Conservation (phyloP, 1,140 invertebrate genomes). For the Myzus persicae region DNA sequence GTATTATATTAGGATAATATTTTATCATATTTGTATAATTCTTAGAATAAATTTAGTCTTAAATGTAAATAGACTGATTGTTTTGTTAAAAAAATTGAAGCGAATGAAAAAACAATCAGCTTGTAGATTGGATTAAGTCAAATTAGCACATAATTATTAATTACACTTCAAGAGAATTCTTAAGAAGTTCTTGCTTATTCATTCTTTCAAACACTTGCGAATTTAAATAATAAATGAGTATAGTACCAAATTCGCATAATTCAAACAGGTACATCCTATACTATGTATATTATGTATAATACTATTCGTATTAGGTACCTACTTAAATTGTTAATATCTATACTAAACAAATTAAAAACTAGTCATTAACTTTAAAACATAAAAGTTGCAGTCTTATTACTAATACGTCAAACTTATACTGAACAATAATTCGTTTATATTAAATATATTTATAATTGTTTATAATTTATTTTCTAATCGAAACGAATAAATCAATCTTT, state of each 20-base stretch:
- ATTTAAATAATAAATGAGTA: slow-evolving; percentile 1
- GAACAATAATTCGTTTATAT: not conserved
- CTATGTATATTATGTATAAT: too few relatives aligned
- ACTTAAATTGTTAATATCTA: not conserved
- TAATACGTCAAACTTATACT: not conserved
- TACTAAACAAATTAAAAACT: not conserved
- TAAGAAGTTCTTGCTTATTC: not conserved
- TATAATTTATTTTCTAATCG: not conserved
- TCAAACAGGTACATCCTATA: not conserved
- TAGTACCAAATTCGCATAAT: not conserved
- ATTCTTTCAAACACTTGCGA: not conserved
- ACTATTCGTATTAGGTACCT: too few relatives aligned
- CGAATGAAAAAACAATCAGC: not conserved
- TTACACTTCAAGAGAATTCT: not conserved
- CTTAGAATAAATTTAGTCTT: not conserved
- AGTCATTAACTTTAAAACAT: not conserved
- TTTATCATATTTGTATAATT: too few relatives aligned
- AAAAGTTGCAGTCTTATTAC: too few relatives aligned
- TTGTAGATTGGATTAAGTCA: not conserved
- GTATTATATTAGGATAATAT: too few relatives aligned
- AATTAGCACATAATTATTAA: not conserved
- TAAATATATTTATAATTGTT: not conserved
- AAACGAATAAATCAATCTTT: not conserved
- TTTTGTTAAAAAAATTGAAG: not conserved
- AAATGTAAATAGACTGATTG: not conserved